phyloP scores from a whole-genome alignment of 2,797 vertebrate species.

The Etheostoma perlongum region DNA sequence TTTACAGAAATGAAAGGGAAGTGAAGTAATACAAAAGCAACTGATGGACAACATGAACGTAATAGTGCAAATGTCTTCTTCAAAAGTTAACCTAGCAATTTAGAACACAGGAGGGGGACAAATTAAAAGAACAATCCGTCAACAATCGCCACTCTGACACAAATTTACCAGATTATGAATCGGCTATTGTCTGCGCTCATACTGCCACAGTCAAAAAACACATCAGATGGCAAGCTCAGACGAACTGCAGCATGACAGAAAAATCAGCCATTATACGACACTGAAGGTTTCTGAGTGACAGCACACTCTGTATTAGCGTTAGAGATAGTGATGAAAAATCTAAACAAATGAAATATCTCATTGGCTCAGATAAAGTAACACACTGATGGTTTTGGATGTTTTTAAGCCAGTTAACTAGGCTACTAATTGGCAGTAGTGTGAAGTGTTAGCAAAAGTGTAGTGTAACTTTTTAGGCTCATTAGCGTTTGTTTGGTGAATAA shows the following conservation, averaged over 20 bases:
- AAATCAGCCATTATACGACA: neutral
- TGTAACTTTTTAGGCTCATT: neutral
- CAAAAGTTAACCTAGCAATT: slow-evolving; percentile 6
- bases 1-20: slow-evolving; percentile 11
- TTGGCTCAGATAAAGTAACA: slow-evolving; percentile 2
- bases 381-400: slow-evolving; percentile 2
- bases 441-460: neutral
- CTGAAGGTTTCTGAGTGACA: neutral
- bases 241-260: too few relatives aligned
- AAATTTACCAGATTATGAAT: neutral
- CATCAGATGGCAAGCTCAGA: neutral
- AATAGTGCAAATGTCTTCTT: slow-evolving; percentile 14
- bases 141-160: neutral
- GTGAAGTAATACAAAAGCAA: slow-evolving; percentile 11
- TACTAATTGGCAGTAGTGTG: neutral
- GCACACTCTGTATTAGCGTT: neutral
- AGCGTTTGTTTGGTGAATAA: neutral
- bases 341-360: neutral
- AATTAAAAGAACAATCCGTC: neutral
- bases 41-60: neutral
- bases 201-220: neutral
- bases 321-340: neutral
- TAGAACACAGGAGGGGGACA: neutral
- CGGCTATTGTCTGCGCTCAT: neutral
- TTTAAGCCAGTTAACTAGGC: neutral